Evolutionary conservation across 2,888 invertebrate genomes (phyloP), one percentile per base, ranked within the genome.

Genomic region (Platyscelio sp.): DNA sequence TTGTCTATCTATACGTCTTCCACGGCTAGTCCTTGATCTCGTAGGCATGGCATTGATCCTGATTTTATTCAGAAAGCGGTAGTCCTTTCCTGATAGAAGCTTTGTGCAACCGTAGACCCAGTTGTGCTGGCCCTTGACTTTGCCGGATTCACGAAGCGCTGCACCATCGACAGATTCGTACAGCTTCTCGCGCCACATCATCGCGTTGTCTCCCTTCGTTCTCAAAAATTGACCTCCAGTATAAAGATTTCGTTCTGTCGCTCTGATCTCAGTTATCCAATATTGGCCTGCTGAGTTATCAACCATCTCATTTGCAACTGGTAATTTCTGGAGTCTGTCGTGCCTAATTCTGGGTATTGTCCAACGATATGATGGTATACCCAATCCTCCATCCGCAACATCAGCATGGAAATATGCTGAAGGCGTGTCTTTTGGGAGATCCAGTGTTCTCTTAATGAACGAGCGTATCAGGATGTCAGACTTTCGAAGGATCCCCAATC

Each of bases 1-100:
- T n/a, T n/a, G n/a, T n/a, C n/a, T n/a, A n/a, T n/a, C n/a, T n/a
- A n/a, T n/a, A n/a, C n/a, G n/a, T n/a, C 88, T 60, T 0, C 92
- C 91, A 29, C 92, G 85, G 5, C 90, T 84, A 0, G 86, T 88
- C 40, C 92, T 71, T 0, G 91, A 85, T 26, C 88, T 75, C 0
- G 91, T 89, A 0, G 92, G 92, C 1, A 93, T 81, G 9, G 90
- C 88, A 67, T 92, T 92, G 0, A 93, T 91, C 3, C 91, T 85
- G 3, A 90, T 79, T 4, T 91, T 90, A 18, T 87, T 81, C 24
- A 88, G 89, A 54, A 92, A 90, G 29, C 92, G 83, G 77, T 77
- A 94, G 77, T 93, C 93, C 9, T 88, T 85, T 1, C 92, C 92
- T 0, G 90, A 82, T 0, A 93, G 81, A 51, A 89, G 87, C 13